Conservation (phyloP, 2,113 vertebrate species). For the Peromyscus maniculatus region DNA sequence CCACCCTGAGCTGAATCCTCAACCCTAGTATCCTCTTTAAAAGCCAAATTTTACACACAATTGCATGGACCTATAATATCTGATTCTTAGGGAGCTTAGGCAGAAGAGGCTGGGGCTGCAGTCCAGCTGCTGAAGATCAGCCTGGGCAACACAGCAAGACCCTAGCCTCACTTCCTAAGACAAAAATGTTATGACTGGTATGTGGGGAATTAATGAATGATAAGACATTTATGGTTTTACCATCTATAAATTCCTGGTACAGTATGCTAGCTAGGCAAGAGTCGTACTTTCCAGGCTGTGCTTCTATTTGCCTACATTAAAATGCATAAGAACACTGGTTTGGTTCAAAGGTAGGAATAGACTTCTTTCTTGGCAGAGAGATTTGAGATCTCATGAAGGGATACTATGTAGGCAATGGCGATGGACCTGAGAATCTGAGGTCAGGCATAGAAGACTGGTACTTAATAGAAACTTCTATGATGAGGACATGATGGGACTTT, state of each 20-base stretch:
- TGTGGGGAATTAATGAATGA: background rate
- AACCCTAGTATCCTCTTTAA: background rate
- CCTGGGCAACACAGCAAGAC: background rate
- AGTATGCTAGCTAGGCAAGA: background rate
- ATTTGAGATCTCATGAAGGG: background rate
- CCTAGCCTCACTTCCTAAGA: background rate
- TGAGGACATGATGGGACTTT: slow-evolving; percentile 14
- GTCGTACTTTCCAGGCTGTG: background rate
- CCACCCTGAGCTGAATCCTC: background rate
- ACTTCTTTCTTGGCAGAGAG: background rate
- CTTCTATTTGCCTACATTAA: background rate
- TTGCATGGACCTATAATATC: no score
- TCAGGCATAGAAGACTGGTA: background rate
- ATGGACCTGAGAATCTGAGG: background rate
- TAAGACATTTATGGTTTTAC: background rate
- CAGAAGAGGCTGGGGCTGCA: background rate
- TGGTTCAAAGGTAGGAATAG: background rate
- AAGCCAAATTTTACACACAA: background rate
- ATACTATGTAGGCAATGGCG: background rate
- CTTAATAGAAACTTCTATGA: slow-evolving; percentile 12
- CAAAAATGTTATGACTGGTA: background rate
- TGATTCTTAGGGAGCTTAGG: background rate
- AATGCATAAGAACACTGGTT: background rate
- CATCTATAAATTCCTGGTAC: background rate
- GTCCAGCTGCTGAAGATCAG: background rate